Evolutionary conservation across 2,797 vertebrate species (phyloP).

Genomic region (Neomorphus geoffroyi): DNA sequence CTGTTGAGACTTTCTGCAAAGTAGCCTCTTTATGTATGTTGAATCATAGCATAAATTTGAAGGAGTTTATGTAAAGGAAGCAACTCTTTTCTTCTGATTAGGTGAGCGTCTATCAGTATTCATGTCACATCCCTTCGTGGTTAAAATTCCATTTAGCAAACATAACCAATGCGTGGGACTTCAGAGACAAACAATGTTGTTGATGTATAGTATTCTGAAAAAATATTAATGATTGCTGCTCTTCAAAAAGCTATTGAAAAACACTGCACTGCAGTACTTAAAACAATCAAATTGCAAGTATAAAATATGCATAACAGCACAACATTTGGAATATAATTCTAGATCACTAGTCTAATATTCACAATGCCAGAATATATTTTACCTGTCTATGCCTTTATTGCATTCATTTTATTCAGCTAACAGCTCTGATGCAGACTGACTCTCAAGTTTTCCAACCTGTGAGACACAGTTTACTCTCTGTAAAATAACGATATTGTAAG

Average conservation of each 20-base stretch:
- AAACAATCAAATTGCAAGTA: background rate
- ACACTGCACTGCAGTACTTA: background rate
- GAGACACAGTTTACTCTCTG: background rate
- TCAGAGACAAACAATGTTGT: background rate
- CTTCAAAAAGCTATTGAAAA: background rate
- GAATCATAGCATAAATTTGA: background rate
- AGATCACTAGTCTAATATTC: background rate
- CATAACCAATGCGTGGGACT: background rate
- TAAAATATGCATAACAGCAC: background rate
- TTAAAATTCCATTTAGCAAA: conserved; percentile 13
- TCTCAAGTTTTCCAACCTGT: background rate
- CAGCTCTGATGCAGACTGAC: background rate
- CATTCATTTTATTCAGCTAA: background rate
- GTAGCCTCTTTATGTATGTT: too few species aligned
- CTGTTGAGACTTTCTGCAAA: too few species aligned
- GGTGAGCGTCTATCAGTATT: background rate
- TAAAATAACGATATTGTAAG: background rate
- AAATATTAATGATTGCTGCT: background rate
- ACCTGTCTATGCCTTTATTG: background rate
- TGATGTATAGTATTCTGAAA: background rate
- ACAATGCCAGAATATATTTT: background rate
- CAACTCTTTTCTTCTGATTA: background rate
- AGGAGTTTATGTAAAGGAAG: background rate
- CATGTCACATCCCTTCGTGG: background rate
- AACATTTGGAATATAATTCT: background rate